Base-by-base conservation (phyloP, 1,140 invertebrate species). In the Cylas formicarius region DNA sequence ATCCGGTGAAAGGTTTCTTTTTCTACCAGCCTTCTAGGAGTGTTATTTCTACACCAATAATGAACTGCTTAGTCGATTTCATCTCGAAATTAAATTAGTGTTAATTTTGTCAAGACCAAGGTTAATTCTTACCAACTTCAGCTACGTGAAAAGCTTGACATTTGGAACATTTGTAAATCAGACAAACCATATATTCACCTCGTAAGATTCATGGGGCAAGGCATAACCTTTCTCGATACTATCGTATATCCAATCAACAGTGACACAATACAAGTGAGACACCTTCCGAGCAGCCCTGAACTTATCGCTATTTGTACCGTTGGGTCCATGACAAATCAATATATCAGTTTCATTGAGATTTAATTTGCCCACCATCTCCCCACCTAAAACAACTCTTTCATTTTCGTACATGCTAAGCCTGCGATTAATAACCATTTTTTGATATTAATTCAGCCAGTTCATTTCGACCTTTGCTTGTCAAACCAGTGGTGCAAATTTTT, bases 401-500 rank as follows among this genome's bases (percentile, higher is more conserved):
- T 26, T n/a, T n/a, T n/a, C n/a, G n/a, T n/a, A n/a, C 24, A 26
- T 26, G 24, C 8, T 26, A 26, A 8, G 8, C 24, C 8, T 26
- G 8, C 8, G 11, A 11, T 18, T 36, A 21, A 18, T 22, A 24
- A 37, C 88, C 88, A 66, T 90, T 76, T 17, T 73, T 66, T 55
- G 80, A 80, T 4, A 94, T 77, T 1, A 85, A 55, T 28, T 72
- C 73, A 65, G 79, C 80, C 4, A 93, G 67, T 47, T 79, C 72
- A 32, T 77, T 74, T 61, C 89, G 84, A 45, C 83, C 76, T 7
- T 68, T 63, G 37, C 66, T 61, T 14, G 31, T 29, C 37, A 93
- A 63, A 22, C 87, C 86, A 10, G 89, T 87, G 3, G 84, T 81
- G 7, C 83, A 88, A 7, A 92, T 76, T 43, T 77, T 70, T 8